Conservation (phyloP, 2,797 vertebrate genomes). For the Sebastes iracundus region DNA sequence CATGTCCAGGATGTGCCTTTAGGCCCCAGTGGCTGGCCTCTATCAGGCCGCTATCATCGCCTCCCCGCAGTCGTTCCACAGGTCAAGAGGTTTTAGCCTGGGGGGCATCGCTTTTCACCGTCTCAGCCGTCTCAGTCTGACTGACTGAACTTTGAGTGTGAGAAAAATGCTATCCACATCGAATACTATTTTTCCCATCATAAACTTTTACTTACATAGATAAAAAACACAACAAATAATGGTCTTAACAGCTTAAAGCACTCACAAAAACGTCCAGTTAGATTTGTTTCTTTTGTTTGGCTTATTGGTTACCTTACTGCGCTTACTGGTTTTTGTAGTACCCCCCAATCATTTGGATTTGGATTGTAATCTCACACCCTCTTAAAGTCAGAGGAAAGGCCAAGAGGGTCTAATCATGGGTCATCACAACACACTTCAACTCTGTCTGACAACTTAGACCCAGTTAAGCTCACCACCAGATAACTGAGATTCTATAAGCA, state of each 20-base stretch:
- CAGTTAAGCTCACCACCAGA: constrained; percentile 37
- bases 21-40: constrained; percentile 71
- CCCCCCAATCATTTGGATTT: no score
- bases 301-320: neutral
- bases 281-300: neutral
- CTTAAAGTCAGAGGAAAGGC: constrained; percentile 48
- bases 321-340: neutral
- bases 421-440: constrained; percentile 69
- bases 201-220: neutral
- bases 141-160: constrained; percentile 4
- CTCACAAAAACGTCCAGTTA: neutral
- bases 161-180: neutral
- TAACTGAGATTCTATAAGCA: constrained; percentile 22
- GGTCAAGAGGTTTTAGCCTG: constrained; percentile 73
- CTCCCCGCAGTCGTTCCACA: constrained; percentile 66
- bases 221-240: neutral
- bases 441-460: constrained; percentile 51
- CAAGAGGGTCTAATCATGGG: constrained; percentile 62
- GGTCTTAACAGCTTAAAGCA: neutral
- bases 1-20: constrained; percentile 84
- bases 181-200: neutral
- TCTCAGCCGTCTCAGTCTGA: constrained; percentile 13
- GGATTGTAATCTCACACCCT: constrained; percentile 34
- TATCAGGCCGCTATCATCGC: constrained; percentile 72
- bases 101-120: constrained; percentile 63